Evolutionary conservation across 2,113 vertebrate genomes (phyloP).

Genomic region (Stegastes partitus): DNA sequence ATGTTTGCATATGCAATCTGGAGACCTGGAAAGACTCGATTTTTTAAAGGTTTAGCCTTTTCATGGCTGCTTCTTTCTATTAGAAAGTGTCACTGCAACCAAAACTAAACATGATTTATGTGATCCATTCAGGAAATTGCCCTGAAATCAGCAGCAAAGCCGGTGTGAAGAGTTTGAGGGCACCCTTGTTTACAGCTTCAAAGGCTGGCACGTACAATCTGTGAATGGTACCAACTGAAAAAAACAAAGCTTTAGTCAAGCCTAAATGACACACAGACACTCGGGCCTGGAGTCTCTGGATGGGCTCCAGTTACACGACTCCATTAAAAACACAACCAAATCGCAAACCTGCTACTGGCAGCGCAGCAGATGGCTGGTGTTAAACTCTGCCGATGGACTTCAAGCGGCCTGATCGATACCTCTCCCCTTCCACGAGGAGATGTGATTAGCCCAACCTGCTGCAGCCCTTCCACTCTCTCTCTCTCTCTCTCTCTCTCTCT

Average conservation of each 20-base stretch:
- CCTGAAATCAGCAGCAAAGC: neutral
- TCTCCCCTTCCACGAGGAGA: constrained; percentile 34
- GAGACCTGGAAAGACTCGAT: too few species aligned
- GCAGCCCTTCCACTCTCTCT: constrained; percentile 5
- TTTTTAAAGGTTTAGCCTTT: too few species aligned
- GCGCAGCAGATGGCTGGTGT: neutral
- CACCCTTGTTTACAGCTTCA: neutral
- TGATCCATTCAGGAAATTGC: too few species aligned
- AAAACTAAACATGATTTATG: too few species aligned
- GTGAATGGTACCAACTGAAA: neutral
- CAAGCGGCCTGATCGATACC: constrained; percentile 52
- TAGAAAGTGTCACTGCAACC: too few species aligned
- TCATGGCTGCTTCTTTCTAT: too few species aligned
- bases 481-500: too few species aligned
- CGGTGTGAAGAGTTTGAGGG: neutral
- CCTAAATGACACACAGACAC: neutral
- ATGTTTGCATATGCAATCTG: too few species aligned
- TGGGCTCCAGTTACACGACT: constrained; percentile 6
- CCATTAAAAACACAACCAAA: constrained; percentile 26
- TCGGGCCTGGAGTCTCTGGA: neutral
- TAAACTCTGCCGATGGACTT: constrained; percentile 36
- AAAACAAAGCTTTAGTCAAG: neutral
- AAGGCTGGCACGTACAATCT: neutral
- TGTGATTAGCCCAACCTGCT: constrained; percentile 55
- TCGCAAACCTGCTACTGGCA: neutral